Conservation (phyloP, 2,888 invertebrate genomes). For the Yponomeuta plumbellus region DNA sequence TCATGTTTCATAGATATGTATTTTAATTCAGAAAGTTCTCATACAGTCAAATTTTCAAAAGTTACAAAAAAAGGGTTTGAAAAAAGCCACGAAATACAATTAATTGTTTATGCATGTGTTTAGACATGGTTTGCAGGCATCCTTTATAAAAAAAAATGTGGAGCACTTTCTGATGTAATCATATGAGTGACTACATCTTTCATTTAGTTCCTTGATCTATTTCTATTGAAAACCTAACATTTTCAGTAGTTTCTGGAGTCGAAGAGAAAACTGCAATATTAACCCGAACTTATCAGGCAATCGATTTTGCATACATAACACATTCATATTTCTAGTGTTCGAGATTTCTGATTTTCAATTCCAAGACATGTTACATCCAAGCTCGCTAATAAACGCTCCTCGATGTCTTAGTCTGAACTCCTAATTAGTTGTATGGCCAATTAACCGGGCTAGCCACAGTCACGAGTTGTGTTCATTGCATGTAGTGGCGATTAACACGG, state of each 20-base stretch:
- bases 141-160: not conserved
- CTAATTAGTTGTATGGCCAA: not conserved
- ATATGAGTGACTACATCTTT: not conserved
- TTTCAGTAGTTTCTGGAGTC: not conserved
- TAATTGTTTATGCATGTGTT: not conserved
- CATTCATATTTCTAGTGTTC: too few relatives aligned
- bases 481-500: slow-evolving; percentile 65
- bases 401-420: not conserved
- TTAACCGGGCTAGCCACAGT: slow-evolving; percentile 18
- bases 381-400: not conserved
- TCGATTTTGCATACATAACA: not conserved
- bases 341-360: too few relatives aligned
- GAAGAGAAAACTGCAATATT: not conserved
- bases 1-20: not conserved
- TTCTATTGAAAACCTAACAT: not conserved
- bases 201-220: not conserved
- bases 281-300: not conserved
- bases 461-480: slow-evolving; percentile 36
- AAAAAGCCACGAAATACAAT: not conserved
- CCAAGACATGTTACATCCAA: too few relatives aligned
- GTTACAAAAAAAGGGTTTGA: not conserved
- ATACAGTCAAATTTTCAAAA: not conserved
- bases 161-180: not conserved
- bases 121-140: too few relatives aligned
- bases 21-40: not conserved